phyloP scores from a whole-genome alignment of 1,140 invertebrate genomes.

The Pseudoatta argentina region DNA sequence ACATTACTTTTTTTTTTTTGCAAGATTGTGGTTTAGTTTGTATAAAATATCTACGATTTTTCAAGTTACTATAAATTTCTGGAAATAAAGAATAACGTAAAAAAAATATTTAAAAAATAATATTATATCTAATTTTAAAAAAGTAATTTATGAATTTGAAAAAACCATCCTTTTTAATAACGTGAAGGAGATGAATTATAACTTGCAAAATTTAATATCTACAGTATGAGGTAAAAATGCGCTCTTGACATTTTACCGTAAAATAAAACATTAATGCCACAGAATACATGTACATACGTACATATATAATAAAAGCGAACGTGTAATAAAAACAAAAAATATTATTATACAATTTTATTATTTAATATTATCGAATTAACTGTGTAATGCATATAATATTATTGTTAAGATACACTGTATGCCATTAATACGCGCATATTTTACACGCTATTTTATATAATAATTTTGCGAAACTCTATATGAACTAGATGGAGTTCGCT shows the following conservation, averaged over 20 bases:
- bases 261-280: conserved; percentile 10
- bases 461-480: neutral
- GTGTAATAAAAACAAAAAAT: neutral
- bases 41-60: neutral
- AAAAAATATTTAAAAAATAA: neutral
- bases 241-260: conserved; percentile 3
- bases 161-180: neutral
- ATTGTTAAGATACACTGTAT: neutral
- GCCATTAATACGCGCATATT: neutral
- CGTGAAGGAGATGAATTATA: neutral
- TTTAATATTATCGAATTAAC: neutral
- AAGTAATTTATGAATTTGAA: neutral
- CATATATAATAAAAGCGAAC: too few species aligned
- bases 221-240: neutral
- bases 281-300: neutral
- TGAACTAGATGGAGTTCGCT: neutral
- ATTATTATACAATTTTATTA: conserved; percentile 11
- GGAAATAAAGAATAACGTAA: neutral
- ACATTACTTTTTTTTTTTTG: neutral
- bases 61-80: neutral
- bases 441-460: neutral
- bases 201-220: neutral
- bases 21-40: neutral
- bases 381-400: neutral
- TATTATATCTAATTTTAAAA: neutral